These are phyloP conservation scores for Boloria selene DNA, from an alignment of 2,888 invertebrate species.

Conservation along the genomic window DNA sequence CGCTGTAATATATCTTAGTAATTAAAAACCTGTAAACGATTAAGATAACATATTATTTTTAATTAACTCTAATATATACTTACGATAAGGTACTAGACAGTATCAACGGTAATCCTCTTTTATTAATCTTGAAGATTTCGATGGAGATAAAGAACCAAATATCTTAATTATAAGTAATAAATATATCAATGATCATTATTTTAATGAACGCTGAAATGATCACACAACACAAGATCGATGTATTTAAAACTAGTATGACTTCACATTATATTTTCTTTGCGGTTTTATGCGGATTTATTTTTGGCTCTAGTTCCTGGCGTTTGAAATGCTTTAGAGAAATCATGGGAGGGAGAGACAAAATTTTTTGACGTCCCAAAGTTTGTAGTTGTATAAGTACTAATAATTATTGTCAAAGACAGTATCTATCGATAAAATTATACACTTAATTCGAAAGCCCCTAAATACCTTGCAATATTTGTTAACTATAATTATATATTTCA, in stretches of 20 bases:
- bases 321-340: no score
- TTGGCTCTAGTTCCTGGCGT: no score
- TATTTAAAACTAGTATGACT: background rate
- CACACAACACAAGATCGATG: conserved; percentile 5
- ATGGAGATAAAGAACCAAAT: conserved; percentile 8
- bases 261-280: no score
- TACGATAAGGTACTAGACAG: conserved; percentile 11
- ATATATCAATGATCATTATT: conserved; percentile 14
- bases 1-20: conserved; percentile 17
- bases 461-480: no score
- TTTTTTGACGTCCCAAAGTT: no score
- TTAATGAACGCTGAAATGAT: background rate
- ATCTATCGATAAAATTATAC: no score
- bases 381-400: no score
- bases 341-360: no score
- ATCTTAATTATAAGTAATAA: conserved; percentile 19
- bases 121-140: conserved; percentile 13
- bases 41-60: conserved; percentile 27
- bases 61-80: conserved; percentile 36
- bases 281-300: no score
- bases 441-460: no score
- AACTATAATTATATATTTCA: no score
- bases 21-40: conserved; percentile 13
- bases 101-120: conserved; percentile 22
- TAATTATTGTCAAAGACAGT: no score